Base-by-base conservation (phyloP, 2,888 invertebrate genomes). In the Acanthosepion pharaonis region DNA sequence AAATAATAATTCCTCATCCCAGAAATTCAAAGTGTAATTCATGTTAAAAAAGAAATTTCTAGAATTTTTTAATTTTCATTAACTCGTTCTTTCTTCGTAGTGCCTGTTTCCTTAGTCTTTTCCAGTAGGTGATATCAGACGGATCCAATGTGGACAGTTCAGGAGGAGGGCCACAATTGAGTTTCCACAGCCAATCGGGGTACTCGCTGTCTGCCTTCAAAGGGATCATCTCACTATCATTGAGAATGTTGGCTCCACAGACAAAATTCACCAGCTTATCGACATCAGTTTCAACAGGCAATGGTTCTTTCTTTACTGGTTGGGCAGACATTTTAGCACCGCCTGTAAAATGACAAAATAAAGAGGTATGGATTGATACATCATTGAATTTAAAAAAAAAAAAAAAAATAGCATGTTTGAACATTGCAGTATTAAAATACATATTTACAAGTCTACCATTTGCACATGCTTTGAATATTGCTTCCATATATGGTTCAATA, bases 111-210 rank as follows among this genome's bases (percentile, higher is more conserved):
- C 98, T 98, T 64, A 99, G 98, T 95, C 98, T 98, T 96, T 98
- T 97, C 99, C 99, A 99, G 97, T 99, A 99, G 96, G 98, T 98
- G 97, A 98, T 98, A 23, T 98, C 98, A 96, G 98, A 98, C 8
- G 98, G 98, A 97, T 99, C 99, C 95, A 99, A 97, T 96, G 98
- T 98, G 95, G 98, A 98, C 1, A 99, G 97, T 5, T 42, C 92
- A 0, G 98, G 98, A 11, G 98, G 98, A 11, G 98, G 98, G 6
- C 98, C 97, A 33, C 97, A 95, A 96, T 98, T 98, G 28, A 99
- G 97, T 5, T 96, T 98, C 99, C 99, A 99, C 95, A 99, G 97
- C 99, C 99, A 99, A 3, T 98, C 98, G 0, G 99, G 99, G 97
- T 99, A 99, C 97, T 99, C 99, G 49, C 98, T 98, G 96, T 99